Percentiles rank a stretch among this genome's conserved stretches.
Conservation (phyloP, 2,888 invertebrate species). For the Apodemia zela region DNA sequence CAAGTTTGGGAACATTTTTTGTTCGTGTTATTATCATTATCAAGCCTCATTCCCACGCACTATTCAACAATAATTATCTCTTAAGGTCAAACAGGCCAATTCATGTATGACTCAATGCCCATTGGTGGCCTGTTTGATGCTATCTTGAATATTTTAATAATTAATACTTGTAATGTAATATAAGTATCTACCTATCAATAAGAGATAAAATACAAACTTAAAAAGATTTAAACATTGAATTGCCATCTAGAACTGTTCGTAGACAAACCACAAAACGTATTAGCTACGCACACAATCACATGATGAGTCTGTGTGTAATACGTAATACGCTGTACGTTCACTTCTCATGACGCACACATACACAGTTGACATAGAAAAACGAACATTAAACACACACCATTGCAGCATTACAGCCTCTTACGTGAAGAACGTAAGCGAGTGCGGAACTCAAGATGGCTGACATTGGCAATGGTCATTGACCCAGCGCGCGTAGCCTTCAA, state of each 20-base stretch:
- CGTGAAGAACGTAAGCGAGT: constrained; percentile 78
- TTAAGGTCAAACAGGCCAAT: constrained; percentile 15
- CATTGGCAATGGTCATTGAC: constrained; percentile 79
- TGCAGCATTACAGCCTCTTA: constrained; percentile 75
- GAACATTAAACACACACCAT: constrained; percentile 71
- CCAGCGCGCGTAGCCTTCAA: constrained; percentile 74
- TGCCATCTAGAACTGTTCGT: constrained; percentile 42
- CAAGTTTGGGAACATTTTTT: constrained; percentile 1
- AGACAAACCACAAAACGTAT: constrained; percentile 36
- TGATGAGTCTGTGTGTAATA: constrained; percentile 30
- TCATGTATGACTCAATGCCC: constrained; percentile 2
- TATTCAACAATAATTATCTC: constrained; percentile 11
- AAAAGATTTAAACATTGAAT: constrained; percentile 30
- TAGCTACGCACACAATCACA: constrained; percentile 38
- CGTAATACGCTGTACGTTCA: constrained; percentile 47
- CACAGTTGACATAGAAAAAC: constrained; percentile 66
- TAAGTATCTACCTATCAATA: neutral
- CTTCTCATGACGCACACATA: constrained; percentile 52
- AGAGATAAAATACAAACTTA: constrained; percentile 25
- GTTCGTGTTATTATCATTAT: constrained; percentile 8
- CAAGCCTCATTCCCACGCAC: constrained; percentile 12
- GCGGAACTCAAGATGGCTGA: constrained; percentile 81
- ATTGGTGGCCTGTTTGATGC: neutral
- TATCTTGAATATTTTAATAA: neutral
- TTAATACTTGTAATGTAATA: neutral